These are phyloP conservation scores for Suillia variegata DNA, from an alignment of 2,888 invertebrate species.

Conservation along the genomic window DNA sequence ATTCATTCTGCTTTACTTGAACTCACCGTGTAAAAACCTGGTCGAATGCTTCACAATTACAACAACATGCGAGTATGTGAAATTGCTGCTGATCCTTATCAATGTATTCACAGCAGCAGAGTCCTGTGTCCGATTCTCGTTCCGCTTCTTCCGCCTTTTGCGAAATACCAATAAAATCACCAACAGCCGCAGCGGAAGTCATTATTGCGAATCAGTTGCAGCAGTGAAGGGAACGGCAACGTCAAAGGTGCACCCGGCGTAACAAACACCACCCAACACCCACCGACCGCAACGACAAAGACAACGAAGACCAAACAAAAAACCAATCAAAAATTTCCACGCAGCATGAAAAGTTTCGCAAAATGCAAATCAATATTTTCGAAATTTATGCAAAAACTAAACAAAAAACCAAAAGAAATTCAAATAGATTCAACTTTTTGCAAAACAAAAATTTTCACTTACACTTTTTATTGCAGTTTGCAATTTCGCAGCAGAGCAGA, in stretches of 20 bases:
- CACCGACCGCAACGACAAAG: constrained; percentile 21
- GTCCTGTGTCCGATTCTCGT: constrained; percentile 36
- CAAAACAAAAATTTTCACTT: too few species aligned
- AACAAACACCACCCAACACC: too few species aligned
- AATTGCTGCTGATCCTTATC: constrained; percentile 60
- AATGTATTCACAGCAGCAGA: constrained; percentile 69
- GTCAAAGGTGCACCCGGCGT: too few species aligned
- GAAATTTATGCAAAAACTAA: too few species aligned
- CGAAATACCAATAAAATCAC: constrained; percentile 29
- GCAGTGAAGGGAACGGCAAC: too few species aligned
- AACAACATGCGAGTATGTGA: constrained; percentile 66
- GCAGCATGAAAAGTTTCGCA: constrained; percentile 34
- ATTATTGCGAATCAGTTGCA: too few species aligned
- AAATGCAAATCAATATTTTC: constrained; percentile 3
- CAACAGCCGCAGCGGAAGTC: constrained; percentile 15
- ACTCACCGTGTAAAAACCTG: constrained; percentile 64
- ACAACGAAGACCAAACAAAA: constrained; percentile 13
- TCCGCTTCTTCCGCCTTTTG: constrained; percentile 17
- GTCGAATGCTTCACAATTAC: constrained; percentile 67
- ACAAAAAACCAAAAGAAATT: too few species aligned
- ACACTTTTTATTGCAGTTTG: too few species aligned
- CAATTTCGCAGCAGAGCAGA: too few species aligned
- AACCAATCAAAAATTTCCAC: constrained; percentile 26
- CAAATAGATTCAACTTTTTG: too few species aligned
- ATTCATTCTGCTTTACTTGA: too few species aligned